A percentile compares a stretch with the other conserved stretches of the same genome.
phyloP scores from a whole-genome alignment of 2,797 vertebrate genomes.

The Moxostoma hubbsi region DNA sequence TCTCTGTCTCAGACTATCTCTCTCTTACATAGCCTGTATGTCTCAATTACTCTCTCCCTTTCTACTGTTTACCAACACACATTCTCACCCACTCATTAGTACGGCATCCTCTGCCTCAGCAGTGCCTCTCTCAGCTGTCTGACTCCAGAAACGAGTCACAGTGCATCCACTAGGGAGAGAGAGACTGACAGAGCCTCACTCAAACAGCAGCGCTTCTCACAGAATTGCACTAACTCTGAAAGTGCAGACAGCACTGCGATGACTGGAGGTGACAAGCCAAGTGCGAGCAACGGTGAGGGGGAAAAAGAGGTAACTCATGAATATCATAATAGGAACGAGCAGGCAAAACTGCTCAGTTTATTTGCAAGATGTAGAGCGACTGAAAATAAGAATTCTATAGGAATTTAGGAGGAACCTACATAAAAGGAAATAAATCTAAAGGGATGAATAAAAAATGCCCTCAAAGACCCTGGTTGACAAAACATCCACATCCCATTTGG shows the following conservation, averaged over 20 bases:
- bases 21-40: background rate
- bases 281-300: conserved; percentile 35
- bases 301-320: conserved; percentile 52
- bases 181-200: conserved; percentile 42
- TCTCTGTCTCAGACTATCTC: background rate
- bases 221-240: conserved; percentile 46
- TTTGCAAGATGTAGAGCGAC: conserved; percentile 37
- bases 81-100: conserved; percentile 47
- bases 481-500: conserved; percentile 13
- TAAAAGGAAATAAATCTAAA: conserved; percentile 33
- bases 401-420: conserved; percentile 19
- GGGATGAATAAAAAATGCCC: background rate
- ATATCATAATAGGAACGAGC: conserved; percentile 53
- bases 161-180: conserved; percentile 31
- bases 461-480: conserved; percentile 34
- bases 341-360: conserved; percentile 54
- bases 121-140: conserved; percentile 14
- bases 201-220: conserved; percentile 47
- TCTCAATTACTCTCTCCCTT: conserved; percentile 21
- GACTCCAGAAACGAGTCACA: conserved; percentile 26
- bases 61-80: conserved; percentile 43
- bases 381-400: conserved; percentile 34
- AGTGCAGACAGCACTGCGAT: conserved; percentile 47
- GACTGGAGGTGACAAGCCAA: conserved; percentile 51
- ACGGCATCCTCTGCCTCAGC: conserved; percentile 17